A percentile compares a stretch with the other conserved stretches of the same genome.
These are phyloP conservation scores for Drepanosiphum platanoidis DNA, from an alignment of 2,888 invertebrate species.

Conservation along the genomic window DNA sequence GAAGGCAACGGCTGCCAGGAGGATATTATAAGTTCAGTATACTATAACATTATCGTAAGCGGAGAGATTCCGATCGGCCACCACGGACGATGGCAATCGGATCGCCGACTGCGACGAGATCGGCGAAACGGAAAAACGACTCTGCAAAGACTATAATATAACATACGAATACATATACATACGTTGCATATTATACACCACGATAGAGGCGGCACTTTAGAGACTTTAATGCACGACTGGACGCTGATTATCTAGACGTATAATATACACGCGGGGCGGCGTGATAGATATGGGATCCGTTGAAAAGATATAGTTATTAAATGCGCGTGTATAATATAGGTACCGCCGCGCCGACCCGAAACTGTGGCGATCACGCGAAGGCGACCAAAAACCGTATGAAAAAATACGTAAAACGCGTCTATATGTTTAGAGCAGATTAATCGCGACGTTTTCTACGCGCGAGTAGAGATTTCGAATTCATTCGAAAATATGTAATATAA, in stretches of 20 bases:
- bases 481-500: too few relatives aligned
- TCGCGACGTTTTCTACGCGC: too few relatives aligned
- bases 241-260: not conserved
- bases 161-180: too few relatives aligned
- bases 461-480: too few relatives aligned
- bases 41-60: constrained; percentile 5
- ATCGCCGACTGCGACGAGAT: not conserved
- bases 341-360: not conserved
- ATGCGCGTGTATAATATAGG: too few relatives aligned
- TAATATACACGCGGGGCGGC: constrained; percentile 2
- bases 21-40: not conserved
- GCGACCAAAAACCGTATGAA: not conserved
- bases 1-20: not conserved
- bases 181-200: too few relatives aligned
- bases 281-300: constrained; percentile 6
- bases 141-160: not conserved
- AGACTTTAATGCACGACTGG: constrained; percentile 13
- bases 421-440: too few relatives aligned
- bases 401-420: too few relatives aligned
- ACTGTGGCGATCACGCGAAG: not conserved
- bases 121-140: constrained; percentile 11
- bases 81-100: not conserved
- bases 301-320: not conserved
- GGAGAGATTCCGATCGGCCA: not conserved
- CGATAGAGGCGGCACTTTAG: not conserved